Evolutionary conservation across 1,140 invertebrate genomes (phyloP).

Genomic region (Papilio polyxenes): DNA sequence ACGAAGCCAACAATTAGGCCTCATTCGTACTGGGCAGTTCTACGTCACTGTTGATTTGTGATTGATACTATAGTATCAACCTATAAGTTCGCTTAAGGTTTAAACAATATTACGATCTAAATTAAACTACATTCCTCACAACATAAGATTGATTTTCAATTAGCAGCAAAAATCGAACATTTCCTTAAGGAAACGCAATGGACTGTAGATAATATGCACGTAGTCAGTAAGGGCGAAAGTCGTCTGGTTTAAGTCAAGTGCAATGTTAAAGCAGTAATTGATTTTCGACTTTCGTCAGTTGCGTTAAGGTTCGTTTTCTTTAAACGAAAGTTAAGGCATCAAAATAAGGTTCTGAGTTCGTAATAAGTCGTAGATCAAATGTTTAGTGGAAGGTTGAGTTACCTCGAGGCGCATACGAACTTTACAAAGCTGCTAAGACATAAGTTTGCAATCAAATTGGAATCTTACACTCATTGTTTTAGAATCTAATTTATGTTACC

Average conservation of each 20-base stretch:
- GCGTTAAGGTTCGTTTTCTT: constrained; percentile 37
- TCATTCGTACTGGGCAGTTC: constrained; percentile 64
- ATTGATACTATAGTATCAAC: constrained; percentile 63
- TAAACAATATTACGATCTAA: constrained; percentile 30
- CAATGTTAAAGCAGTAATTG: constrained; percentile 12
- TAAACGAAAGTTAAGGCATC: neutral
- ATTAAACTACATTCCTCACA: constrained; percentile 18
- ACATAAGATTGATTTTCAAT: constrained; percentile 44
- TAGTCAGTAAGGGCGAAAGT: constrained; percentile 22
- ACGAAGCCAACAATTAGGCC: constrained; percentile 65
- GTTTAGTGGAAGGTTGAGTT: constrained; percentile 40
- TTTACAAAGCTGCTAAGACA: constrained; percentile 25
- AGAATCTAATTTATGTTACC: neutral
- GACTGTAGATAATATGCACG: constrained; percentile 37
- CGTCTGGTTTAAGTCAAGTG: constrained; percentile 37
- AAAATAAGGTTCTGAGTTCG: constrained; percentile 32
- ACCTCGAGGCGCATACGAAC: constrained; percentile 37
- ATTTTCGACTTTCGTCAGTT: constrained; percentile 32
- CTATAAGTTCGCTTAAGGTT: constrained; percentile 43
- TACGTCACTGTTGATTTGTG: constrained; percentile 71
- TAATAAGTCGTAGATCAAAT: constrained; percentile 43
- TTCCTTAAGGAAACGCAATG: constrained; percentile 30
- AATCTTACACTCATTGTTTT: neutral
- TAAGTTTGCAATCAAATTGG: neutral
- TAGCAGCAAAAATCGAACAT: neutral